Conservation (phyloP, 2,113 vertebrate genomes). For the Empidonax traillii region DNA sequence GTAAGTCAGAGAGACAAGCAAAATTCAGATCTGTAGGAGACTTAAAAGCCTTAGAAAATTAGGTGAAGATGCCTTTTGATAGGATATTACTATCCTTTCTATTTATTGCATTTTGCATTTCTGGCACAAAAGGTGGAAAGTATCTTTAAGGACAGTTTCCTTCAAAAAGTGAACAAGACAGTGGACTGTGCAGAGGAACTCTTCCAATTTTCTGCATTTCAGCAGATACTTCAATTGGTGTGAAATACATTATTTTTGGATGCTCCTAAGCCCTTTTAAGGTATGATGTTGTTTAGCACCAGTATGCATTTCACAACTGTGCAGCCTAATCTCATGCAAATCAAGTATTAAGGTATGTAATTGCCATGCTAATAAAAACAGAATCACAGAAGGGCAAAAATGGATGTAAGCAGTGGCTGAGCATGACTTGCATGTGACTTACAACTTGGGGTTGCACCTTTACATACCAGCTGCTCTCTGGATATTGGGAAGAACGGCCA, state of each 20-base stretch:
- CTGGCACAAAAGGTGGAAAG: not conserved
- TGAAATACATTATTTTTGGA: not conserved
- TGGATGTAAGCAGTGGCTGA: not conserved
- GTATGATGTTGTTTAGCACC: not conserved
- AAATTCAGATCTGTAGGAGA: not conserved
- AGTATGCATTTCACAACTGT: not conserved
- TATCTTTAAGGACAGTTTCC: not conserved
- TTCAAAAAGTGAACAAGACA: not conserved
- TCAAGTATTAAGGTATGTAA: not conserved
- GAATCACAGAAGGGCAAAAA: not conserved
- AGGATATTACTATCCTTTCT: not conserved
- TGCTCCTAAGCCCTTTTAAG: not conserved
- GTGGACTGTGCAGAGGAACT: not conserved
- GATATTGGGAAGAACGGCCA: not conserved
- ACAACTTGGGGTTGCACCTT: not conserved
- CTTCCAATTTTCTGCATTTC: not conserved
- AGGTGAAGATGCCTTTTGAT: not conserved
- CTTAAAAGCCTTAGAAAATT: not conserved
- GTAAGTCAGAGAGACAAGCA: not conserved
- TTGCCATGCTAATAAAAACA: not conserved
- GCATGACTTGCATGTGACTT: rapidly evolving
- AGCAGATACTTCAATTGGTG: not conserved
- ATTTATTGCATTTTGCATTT: not conserved
- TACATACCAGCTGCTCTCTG: not conserved
- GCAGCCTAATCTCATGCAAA: not conserved